Base-by-base conservation (phyloP, 1,140 invertebrate genomes). In the Helicoverpa zea region DNA sequence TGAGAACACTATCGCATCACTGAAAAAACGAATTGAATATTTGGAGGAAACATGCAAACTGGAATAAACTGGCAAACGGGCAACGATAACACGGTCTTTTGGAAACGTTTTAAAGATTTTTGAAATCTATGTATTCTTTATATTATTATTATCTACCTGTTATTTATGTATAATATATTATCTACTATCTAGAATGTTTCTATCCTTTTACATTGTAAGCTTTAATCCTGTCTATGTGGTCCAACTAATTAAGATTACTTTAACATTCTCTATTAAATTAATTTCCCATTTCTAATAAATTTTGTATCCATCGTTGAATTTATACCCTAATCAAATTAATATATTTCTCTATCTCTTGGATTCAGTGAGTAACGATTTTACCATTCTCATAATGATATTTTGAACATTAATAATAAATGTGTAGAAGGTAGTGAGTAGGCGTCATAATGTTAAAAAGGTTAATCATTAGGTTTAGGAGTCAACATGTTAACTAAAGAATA, bases 21-120 rank as follows among this genome's bases (percentile, higher is more conserved):
- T 97, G 68, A 94, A 95, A 83, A 94, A 95, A 78, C 95, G 96
- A 80, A 88, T 96, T 16, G 89, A 94, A 81, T 93, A 95, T 81
- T 81, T 96, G 72, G 95, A 96, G 83, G 87, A 94, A 14, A 91
- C 90, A 35, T 95, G 93, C 82, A 89, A 89, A 47, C 79, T 86
- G 88, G 70, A 72, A 59, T 81, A 86, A 86, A 87, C 63, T 79
- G 1, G n/a, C 23, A 10, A 13, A 87, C 63, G 77, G 1, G 30
- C 23, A 10, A 13, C 51, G n/a, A n/a, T 47, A 23, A 58, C 11
- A 74, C 1, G n/a, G n/a, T 43, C 11, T 23, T 72, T 56, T 72
- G 18, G 49, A 49, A 74, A 74, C 9, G 30, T 30, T 58, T 59
- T 58, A 73, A 73, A 86, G 4, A 74, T 59, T 79, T 81, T 77